Percentiles rank a stretch among this genome's conserved stretches.
phyloP scores from a whole-genome alignment of 2,113 vertebrate genomes.

The Syngnathus typhle region DNA sequence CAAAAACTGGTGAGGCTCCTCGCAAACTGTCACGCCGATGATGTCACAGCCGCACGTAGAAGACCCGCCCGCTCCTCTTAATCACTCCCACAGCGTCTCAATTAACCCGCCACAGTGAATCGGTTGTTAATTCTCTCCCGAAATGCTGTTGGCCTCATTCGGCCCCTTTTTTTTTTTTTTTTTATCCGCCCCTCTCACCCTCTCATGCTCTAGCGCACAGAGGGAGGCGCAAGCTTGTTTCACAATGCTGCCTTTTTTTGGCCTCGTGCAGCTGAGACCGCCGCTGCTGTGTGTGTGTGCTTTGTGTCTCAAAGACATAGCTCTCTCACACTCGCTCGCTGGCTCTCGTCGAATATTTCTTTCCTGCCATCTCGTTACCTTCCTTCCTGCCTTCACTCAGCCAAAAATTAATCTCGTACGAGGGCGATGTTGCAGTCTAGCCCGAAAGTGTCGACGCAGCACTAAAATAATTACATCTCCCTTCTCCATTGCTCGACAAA shows the following conservation, averaged over 20 bases:
- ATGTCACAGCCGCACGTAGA: conserved; percentile 34
- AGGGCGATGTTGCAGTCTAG: neutral
- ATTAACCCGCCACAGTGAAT: conserved; percentile 56
- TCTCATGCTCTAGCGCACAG: conserved; percentile 12
- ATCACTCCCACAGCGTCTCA: conserved; percentile 54
- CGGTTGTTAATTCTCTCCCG: conserved; percentile 53
- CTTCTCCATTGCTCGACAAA: neutral
- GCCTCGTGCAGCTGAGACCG: conserved; percentile 55
- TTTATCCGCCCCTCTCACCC: conserved; percentile 9
- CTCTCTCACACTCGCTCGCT: neutral
- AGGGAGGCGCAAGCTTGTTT: conserved; percentile 39
- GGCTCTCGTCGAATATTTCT: neutral
- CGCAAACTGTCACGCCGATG: conserved; percentile 5
- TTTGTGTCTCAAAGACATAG: conserved; percentile 62
- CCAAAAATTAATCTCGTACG: neutral
- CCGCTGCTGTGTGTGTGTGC: conserved; percentile 52
- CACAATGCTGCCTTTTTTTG: conserved; percentile 55
- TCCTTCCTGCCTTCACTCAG: neutral
- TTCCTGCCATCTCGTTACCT: neutral
- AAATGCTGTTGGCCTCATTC: conserved; percentile 28
- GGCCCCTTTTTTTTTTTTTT: neutral
- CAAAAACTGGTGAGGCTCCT: conserved; percentile 86
- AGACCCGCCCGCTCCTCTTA: conserved; percentile 33
- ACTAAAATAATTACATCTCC: neutral
- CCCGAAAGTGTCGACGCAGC: neutral